Percentiles rank a stretch among this genome's conserved stretches.
phyloP scores from a whole-genome alignment of 2,888 invertebrate species.

The Cartodere bifasciata region DNA sequence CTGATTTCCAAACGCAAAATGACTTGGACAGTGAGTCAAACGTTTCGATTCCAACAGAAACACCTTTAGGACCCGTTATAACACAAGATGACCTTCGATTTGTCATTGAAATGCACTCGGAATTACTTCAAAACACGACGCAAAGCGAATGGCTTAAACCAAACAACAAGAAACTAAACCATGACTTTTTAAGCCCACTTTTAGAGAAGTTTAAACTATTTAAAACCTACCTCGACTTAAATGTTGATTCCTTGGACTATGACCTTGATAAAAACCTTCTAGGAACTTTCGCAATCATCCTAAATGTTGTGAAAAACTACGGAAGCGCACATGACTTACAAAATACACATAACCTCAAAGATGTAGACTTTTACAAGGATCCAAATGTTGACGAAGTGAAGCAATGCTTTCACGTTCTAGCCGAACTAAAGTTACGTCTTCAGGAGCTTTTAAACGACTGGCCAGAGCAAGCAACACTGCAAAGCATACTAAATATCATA shows the following conservation, averaged over 20 bases:
- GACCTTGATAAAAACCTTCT: slow-evolving; percentile 41
- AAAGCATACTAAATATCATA: slow-evolving; percentile 44
- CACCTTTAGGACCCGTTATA: too few species aligned
- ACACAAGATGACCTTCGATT: slow-evolving; percentile 42
- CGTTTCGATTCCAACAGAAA: too few species aligned
- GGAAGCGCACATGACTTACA: slow-evolving; percentile 29
- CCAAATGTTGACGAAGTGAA: slow-evolving; percentile 67
- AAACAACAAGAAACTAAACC: slow-evolving; percentile 22
- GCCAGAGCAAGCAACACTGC: slow-evolving; percentile 83
- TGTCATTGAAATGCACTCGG: slow-evolving; percentile 48
- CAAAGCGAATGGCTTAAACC: slow-evolving; percentile 47
- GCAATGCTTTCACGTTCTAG: slow-evolving; percentile 56
- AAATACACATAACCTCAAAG: slow-evolving; percentile 18
- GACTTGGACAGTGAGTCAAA: slow-evolving; percentile 13
- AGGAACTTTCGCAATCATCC: slow-evolving; percentile 45
- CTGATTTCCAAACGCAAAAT: slow-evolving; percentile 38
- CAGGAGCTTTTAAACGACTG: slow-evolving; percentile 58
- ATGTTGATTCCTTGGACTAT: slow-evolving; percentile 41
- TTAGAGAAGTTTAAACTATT: slow-evolving; percentile 48
- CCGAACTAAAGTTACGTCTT: slow-evolving; percentile 48
- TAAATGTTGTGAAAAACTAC: slow-evolving; percentile 40
- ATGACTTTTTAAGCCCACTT: slow-evolving; percentile 40
- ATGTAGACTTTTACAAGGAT: slow-evolving; percentile 70
- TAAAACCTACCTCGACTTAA: slow-evolving; percentile 39
- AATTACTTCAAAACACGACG: slow-evolving; percentile 44